Conservation (phyloP, 2,797 vertebrate genomes). For the Lepilemur ruficaudatus region DNA sequence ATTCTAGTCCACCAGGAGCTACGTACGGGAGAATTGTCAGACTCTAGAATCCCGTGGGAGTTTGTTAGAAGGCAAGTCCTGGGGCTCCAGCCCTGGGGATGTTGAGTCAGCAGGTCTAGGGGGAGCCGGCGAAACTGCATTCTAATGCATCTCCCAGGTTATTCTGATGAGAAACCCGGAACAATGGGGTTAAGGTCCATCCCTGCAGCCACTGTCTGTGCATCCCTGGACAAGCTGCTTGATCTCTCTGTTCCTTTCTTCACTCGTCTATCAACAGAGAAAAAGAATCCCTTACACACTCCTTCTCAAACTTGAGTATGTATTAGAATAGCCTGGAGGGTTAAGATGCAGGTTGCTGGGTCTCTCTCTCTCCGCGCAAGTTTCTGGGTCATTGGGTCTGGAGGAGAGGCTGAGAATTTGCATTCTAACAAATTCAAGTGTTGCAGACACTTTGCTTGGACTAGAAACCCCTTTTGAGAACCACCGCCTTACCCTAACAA, state of each 20-base stretch:
- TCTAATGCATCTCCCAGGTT: too few relatives aligned
- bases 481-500: background rate
- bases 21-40: too few relatives aligned
- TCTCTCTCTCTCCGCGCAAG: background rate
- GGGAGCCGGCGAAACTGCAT: background rate
- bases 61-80: background rate
- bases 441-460: background rate
- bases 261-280: background rate
- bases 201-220: background rate
- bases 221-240: background rate
- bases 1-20: background rate
- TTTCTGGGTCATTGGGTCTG: background rate
- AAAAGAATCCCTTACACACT: background rate
- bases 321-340: background rate
- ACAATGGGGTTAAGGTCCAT: accelerated
- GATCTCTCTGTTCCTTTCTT: background rate
- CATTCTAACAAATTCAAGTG: background rate
- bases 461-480: background rate
- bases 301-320: background rate
- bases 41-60: background rate
- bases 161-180: background rate
- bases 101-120: background rate
- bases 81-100: background rate
- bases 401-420: background rate
- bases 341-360: background rate